These are phyloP conservation scores for Torymus aiolomorphi DNA, from an alignment of 2,888 invertebrate genomes.

Conservation along the genomic window DNA sequence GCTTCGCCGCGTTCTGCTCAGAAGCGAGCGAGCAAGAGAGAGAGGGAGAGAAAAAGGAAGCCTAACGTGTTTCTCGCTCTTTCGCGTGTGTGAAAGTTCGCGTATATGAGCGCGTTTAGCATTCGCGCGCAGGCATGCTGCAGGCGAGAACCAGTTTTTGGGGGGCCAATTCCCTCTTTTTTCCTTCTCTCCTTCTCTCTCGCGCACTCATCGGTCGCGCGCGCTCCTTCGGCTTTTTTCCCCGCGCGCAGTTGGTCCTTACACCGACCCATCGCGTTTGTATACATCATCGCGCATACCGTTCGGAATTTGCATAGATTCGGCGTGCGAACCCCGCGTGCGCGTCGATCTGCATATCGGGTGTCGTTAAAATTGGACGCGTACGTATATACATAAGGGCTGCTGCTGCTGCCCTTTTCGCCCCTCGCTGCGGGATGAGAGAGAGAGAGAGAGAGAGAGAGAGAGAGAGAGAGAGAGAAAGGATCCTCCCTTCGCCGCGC, in stretches of 20 bases:
- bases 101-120: slow-evolving; percentile 49
- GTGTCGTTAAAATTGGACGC: slow-evolving; percentile 74
- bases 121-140: slow-evolving; percentile 50
- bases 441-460: slow-evolving; percentile 8
- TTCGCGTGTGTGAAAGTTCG: neutral
- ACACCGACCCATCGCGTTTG: slow-evolving; percentile 50
- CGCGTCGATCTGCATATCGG: slow-evolving; percentile 73
- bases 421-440: slow-evolving; percentile 49
- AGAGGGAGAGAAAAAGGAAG: slow-evolving; percentile 55
- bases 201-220: slow-evolving; percentile 11
- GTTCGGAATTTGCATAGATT: slow-evolving; percentile 72
- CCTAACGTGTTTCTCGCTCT: slow-evolving; percentile 55
- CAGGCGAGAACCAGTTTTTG: slow-evolving; percentile 62
- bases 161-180: slow-evolving; percentile 60
- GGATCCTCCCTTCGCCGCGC: slow-evolving; percentile 61
- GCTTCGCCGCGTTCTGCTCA: neutral
- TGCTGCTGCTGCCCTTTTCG: slow-evolving; percentile 51
- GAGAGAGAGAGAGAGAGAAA: slow-evolving; percentile 55
- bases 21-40: slow-evolving; percentile 30
- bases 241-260: slow-evolving; percentile 57
- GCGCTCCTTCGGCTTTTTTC: slow-evolving; percentile 50
- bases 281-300: slow-evolving; percentile 57
- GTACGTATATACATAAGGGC: slow-evolving; percentile 56
- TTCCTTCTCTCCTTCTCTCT: slow-evolving; percentile 32
- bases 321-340: slow-evolving; percentile 57